Evolutionary conservation across 2,888 invertebrate genomes (phyloP), one percentile per base, ranked within the genome.

Genomic region (Cryptocephalus primarius): DNA sequence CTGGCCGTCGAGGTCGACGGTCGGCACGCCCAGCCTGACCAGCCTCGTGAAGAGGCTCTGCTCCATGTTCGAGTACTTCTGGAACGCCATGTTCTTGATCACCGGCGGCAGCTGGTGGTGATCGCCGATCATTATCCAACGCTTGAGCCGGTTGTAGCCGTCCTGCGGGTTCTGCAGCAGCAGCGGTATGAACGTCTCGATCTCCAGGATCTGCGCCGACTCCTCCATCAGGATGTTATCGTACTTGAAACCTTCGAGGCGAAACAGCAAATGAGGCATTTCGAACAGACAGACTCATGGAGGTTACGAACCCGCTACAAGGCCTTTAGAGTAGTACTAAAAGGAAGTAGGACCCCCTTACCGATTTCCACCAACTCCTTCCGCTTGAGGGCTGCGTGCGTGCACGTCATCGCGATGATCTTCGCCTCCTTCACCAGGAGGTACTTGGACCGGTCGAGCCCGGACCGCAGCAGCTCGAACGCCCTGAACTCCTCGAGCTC

Each of bases 121-220:
- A 72, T 90, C 97, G 0, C 99, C 99, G 62, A 99, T 99, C 99
- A 99, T 99, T 59, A 99, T 96, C 97, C 99, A 99, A 11, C 99
- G 79, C 71, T 99, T 99, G 49, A 99, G 74, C 8, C 97, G 79
- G 64, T 94, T 96, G 56, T 84, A 85, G 0, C 95, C 96, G 66
- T 99, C 95, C 67, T 95, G 85, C 0, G 97, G 96, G 72, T 97
- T 97, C 74, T 99, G 99, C n/a, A 99, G 77, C 2, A 99, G 76
- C 10, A 99, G 75, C 0, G 99, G 99, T 59, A 99, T 99, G 69
- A 99, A 99, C 0, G 99, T 99, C 72, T 99, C 99, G 50, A 99
- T 99, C 73, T 99, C 99, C 38, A 99, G 75, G 62, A 99, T 99
- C 72, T 99, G 99, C 0, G 97, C 99, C 0, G 97, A 83, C 70